Conservation (phyloP, 2,888 invertebrate genomes). For the Penaeus monodon region DNA sequence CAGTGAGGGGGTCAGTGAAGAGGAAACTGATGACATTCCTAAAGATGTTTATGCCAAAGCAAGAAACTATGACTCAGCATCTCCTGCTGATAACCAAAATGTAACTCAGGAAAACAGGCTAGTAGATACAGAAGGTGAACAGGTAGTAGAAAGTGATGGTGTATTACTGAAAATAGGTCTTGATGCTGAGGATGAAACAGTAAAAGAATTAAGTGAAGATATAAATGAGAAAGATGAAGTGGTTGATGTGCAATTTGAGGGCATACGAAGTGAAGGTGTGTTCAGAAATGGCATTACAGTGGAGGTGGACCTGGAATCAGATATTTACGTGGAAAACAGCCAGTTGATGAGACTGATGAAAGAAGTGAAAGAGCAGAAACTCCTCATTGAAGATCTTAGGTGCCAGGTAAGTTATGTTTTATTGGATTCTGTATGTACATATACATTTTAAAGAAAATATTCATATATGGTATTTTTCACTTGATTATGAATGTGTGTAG, state of each 20-base stretch:
- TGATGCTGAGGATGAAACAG: not conserved
- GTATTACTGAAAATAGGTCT: not conserved
- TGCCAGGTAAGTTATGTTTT: conserved; percentile 2
- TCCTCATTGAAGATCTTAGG: conserved; percentile 17
- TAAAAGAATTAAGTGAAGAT: not conserved
- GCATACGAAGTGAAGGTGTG: not conserved
- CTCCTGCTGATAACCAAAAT: not conserved
- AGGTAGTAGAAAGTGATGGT: not conserved
- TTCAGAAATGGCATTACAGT: not conserved
- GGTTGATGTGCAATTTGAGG: not conserved
- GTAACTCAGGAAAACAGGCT: not conserved
- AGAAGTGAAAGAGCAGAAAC: conserved; percentile 31
- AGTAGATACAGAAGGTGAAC: not conserved
- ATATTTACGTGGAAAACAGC: conserved; percentile 33
- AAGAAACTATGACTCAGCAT: too few species aligned
- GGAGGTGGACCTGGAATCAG: conserved; percentile 3
- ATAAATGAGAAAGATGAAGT: not conserved
- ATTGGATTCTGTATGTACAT: not conserved
- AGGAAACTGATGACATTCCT: not conserved
- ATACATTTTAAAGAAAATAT: too few species aligned
- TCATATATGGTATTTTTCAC: too few species aligned
- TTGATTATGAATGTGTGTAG: too few species aligned
- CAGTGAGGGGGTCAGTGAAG: not conserved
- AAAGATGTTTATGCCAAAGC: not conserved
- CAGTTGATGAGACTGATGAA: conserved; percentile 43